A percentile compares a stretch with the other conserved stretches of the same genome.
Conservation (phyloP, 2,797 vertebrate genomes). For the Echiichthys vipera region DNA sequence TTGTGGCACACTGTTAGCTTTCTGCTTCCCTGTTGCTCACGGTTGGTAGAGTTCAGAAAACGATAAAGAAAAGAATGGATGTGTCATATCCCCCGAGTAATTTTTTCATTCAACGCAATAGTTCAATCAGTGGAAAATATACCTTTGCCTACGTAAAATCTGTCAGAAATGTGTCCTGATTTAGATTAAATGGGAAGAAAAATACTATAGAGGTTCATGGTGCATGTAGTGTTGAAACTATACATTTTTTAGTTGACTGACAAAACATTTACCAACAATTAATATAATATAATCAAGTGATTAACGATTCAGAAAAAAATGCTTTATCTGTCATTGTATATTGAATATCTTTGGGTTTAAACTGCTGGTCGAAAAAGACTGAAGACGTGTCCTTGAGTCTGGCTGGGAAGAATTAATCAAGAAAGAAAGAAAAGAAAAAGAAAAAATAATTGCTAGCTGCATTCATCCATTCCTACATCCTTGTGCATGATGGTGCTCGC, state of each 20-base stretch:
- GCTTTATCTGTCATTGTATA: not conserved
- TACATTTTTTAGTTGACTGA: not conserved
- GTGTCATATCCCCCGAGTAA: not conserved
- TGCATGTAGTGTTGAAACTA: not conserved
- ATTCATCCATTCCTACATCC: not conserved
- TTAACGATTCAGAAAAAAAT: not conserved
- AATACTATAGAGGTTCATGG: not conserved
- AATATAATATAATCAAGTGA: too few species aligned
- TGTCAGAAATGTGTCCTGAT: not conserved
- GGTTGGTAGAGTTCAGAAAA: slow-evolving; percentile 39
- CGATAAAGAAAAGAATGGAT: not conserved
- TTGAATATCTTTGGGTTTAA: not conserved
- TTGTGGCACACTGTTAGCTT: slow-evolving; percentile 48
- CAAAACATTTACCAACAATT: not conserved
- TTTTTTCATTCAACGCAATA: not conserved
- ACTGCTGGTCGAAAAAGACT: not conserved
- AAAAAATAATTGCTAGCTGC: not conserved
- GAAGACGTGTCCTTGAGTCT: not conserved
- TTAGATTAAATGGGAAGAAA: not conserved
- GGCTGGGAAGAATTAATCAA: not conserved
- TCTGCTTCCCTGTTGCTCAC: slow-evolving; percentile 28
- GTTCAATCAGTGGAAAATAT: not conserved
- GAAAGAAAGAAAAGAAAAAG: not conserved
- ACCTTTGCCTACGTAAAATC: not conserved
- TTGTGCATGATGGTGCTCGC: not conserved